Evolutionary conservation across 2,888 invertebrate genomes (phyloP), one percentile per base, ranked within the genome.

Genomic region (Phyllotreta striolata): DNA sequence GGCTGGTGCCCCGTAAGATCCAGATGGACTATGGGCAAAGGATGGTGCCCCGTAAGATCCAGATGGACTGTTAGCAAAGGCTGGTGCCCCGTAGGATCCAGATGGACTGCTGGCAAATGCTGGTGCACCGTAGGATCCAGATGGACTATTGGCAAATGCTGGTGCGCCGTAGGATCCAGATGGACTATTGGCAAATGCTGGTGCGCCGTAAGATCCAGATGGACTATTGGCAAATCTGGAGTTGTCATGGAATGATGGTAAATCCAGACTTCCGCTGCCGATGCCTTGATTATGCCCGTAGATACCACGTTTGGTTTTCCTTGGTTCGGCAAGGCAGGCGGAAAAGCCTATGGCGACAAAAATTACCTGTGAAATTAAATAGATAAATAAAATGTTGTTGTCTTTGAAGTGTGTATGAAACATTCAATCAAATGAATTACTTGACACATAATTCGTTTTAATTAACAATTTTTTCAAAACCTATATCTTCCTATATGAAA

Each of bases 261-360:
- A 14, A 55, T 62, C 63, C 9, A 63, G 38, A 10, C 49, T 55
- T 35, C 62, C 66, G n/a, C 40, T 49, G 44, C 54, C 43, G 35
- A 41, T 56, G 68, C 70, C 75, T 47, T 76, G 63, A 55, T 76
- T 74, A 75, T 78, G 78, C 51, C 80, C 82, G 66, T 78, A 80
- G 73, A 83, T 78, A 72, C 83, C 83, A 72, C 83, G 80, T 77
- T 82, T 81, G 38, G 77, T 74, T 71, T 80, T 81, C 74, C 81
- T 82, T 67, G 77, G 75, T 68, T 76, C 77, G 60, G 77, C 79
- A 43, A 74, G 72, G 63, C 80, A 79, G 70, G 80, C 79, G 64
- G 81, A 81, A 71, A 80, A 75, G 64, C 79, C 77, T 68, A 84
- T 72, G 62, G 84, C 72, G 73, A 83, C 9, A 14, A 49, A 60